phyloP scores from a whole-genome alignment of 2,113 vertebrate genomes.

The Prionailurus viverrinus region DNA sequence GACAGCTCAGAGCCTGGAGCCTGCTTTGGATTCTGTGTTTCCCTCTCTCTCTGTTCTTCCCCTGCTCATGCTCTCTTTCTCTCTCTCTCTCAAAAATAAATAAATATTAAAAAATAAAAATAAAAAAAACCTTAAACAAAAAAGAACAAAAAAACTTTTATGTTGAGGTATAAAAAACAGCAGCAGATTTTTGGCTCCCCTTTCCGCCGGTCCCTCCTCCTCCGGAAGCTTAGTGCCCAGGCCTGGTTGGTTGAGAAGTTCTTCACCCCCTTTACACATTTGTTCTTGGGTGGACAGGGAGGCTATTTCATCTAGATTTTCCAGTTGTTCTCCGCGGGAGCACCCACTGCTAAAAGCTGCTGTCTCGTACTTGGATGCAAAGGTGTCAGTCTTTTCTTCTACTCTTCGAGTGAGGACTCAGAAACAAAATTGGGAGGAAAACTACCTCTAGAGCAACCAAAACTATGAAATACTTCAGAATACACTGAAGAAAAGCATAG shows the following conservation, averaged over 20 bases:
- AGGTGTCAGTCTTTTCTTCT: background rate
- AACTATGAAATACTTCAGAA: background rate
- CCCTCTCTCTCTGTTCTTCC: no score
- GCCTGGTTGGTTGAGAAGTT: background rate
- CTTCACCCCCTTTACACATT: background rate
- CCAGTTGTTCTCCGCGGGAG: background rate
- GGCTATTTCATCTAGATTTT: background rate
- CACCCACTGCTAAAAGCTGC: background rate
- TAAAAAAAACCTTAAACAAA: no score
- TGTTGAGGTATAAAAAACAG: background rate
- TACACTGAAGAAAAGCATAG: background rate
- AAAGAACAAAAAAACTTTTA: background rate
- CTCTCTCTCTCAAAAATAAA: no score
- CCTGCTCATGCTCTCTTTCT: no score
- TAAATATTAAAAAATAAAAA: no score
- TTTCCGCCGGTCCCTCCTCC: background rate
- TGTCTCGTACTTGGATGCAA: background rate
- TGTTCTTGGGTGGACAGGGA: background rate
- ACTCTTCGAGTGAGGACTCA: background rate
- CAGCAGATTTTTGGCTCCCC: background rate
- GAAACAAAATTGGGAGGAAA: background rate
- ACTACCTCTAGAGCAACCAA: background rate
- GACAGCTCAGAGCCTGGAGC: no score
- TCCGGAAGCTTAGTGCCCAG: background rate
- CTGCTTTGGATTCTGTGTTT: no score